Percentiles rank a stretch among this genome's conserved stretches.
These are phyloP conservation scores for Diabrotica balteata DNA, from an alignment of 2,888 invertebrate genomes.

Conservation along the genomic window DNA sequence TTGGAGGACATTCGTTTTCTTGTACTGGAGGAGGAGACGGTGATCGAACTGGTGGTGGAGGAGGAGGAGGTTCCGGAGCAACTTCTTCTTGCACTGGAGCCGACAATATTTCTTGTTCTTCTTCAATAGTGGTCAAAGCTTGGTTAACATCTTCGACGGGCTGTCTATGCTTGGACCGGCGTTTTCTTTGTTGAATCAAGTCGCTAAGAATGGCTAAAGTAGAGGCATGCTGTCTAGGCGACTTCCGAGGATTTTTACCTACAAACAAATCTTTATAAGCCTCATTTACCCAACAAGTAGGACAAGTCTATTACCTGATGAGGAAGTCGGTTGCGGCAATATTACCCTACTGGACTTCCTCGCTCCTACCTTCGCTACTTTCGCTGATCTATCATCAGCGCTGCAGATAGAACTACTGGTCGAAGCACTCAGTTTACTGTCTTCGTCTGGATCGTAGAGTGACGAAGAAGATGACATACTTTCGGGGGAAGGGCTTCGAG, in stretches of 20 bases:
- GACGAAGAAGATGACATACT: constrained; percentile 40
- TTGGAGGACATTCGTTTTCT: constrained; percentile 41
- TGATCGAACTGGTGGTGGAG: constrained; percentile 5
- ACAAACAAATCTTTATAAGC: neutral
- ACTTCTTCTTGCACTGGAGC: constrained; percentile 14
- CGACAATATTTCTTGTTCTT: constrained; percentile 43
- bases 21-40: constrained; percentile 18
- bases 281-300: no score
- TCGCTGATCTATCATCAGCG: constrained; percentile 16
- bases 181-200: constrained; percentile 65
- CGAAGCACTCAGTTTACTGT: constrained; percentile 49
- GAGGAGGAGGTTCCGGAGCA: constrained; percentile 20
- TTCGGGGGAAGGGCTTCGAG: constrained; percentile 45
- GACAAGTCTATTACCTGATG: no score
- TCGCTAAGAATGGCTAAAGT: constrained; percentile 83
- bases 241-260: constrained; percentile 76
- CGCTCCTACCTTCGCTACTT: neutral
- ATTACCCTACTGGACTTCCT: constrained; percentile 3
- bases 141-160: constrained; percentile 28
- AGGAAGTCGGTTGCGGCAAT: no score
- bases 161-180: constrained; percentile 51
- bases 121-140: constrained; percentile 46
- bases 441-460: constrained; percentile 46
- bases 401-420: constrained; percentile 38
- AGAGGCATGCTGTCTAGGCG: constrained; percentile 87